Conservation (phyloP, 2,888 invertebrate species). For the Margaritifera margaritifera region DNA sequence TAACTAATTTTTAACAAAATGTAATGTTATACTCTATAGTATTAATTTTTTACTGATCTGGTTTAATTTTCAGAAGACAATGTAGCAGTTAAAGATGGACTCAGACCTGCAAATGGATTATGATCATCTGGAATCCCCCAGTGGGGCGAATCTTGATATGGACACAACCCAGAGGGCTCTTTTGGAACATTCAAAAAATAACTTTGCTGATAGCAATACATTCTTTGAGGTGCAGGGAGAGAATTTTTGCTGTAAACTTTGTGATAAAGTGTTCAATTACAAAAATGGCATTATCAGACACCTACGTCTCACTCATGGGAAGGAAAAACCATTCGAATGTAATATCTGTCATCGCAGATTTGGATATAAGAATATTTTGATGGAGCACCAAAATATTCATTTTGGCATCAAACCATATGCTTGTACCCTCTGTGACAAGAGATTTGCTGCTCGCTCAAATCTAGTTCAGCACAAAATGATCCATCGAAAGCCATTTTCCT, state of each 20-base stretch:
- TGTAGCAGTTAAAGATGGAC: too few species aligned
- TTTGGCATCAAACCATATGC: conserved; percentile 66
- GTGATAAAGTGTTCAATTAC: conserved; percentile 12
- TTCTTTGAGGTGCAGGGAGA: background rate
- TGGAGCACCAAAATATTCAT: conserved; percentile 67
- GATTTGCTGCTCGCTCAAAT: conserved; percentile 64
- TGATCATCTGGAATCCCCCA: too few species aligned
- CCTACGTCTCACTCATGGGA: conserved; percentile 55
- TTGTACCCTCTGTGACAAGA: conserved; percentile 62
- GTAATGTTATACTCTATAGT: too few species aligned
- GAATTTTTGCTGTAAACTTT: conserved; percentile 10
- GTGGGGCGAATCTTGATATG: too few species aligned
- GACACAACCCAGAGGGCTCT: too few species aligned
- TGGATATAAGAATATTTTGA: conserved; percentile 65
- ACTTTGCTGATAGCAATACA: too few species aligned
- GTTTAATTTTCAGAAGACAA: too few species aligned
- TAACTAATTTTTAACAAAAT: too few species aligned
- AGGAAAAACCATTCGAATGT: conserved; percentile 49
- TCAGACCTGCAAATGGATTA: too few species aligned
- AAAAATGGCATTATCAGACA: conserved; percentile 50
- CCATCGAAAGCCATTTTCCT: conserved; percentile 60
- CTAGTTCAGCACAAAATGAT: conserved; percentile 62
- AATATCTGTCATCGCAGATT: conserved; percentile 54
- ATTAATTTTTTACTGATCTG: too few species aligned
- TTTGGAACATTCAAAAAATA: too few species aligned